A percentile compares a stretch with the other conserved stretches of the same genome.
Conservation (phyloP, 2,113 vertebrate species). For the Fukomys damarensis region DNA sequence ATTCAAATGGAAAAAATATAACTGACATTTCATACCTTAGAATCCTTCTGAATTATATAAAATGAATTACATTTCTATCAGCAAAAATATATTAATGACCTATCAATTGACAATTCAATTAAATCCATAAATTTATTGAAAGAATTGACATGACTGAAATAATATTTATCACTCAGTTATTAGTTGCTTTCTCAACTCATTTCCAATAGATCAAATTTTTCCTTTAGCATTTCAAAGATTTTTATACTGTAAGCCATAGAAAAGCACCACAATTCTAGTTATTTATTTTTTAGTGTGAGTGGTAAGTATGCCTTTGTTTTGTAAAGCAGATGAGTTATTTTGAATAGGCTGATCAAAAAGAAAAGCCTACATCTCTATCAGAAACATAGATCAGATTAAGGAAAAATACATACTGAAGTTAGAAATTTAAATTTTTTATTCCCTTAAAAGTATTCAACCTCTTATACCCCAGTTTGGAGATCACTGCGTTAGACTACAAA, state of each 20-base stretch:
- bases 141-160: background rate
- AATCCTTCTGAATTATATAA: background rate
- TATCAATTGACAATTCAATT: background rate
- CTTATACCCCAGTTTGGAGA: background rate
- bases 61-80: background rate
- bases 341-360: background rate
- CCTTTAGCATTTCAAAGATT: background rate
- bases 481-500: background rate
- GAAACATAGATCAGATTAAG: background rate
- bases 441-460: background rate
- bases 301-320: background rate
- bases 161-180: background rate
- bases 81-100: constrained; percentile 28
- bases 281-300: background rate
- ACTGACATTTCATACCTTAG: background rate
- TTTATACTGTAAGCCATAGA: background rate
- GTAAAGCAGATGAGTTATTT: background rate
- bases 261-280: background rate
- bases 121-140: constrained; percentile 6
- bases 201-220: background rate
- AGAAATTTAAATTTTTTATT: constrained; percentile 14
- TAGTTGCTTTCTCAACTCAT: background rate
- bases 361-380: background rate
- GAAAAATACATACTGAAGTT: background rate
- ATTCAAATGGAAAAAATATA: constrained; percentile 16